phyloP scores from a whole-genome alignment of 2,888 invertebrate species.

The Agrotis segetum region DNA sequence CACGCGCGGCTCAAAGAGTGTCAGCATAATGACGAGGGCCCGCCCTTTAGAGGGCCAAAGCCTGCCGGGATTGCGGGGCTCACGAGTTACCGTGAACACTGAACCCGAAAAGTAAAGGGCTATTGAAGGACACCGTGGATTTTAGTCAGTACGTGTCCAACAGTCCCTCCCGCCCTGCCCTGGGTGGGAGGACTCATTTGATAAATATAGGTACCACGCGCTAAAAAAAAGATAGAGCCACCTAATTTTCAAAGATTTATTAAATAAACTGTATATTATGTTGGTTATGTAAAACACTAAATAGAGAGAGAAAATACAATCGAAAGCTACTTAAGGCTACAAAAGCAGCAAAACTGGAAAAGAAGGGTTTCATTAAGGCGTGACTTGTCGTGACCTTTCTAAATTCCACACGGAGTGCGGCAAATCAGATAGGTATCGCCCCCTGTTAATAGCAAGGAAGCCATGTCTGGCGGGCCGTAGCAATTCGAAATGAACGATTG shows the following conservation, averaged over 20 bases:
- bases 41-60: no score
- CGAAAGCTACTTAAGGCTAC: conserved; percentile 5
- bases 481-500: conserved; percentile 5
- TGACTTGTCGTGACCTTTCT: conserved; percentile 52
- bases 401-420: conserved; percentile 36
- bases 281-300: background rate
- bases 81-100: no score
- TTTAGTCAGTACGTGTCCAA: no score
- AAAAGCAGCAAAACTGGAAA: conserved; percentile 19
- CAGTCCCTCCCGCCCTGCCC: no score
- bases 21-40: no score
- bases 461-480: conserved; percentile 12
- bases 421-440: conserved; percentile 55
- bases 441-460: conserved; percentile 30
- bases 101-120: no score
- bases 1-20: no score
- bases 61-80: no score
- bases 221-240: no score
- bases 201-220: no score
- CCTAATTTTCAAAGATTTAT: background rate
- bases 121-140: no score
- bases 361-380: conserved; percentile 29
- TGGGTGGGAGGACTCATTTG: no score
- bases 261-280: background rate
- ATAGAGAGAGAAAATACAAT: background rate